A percentile compares a stretch with the other conserved stretches of the same genome.
These are phyloP conservation scores for Drosophila kanapiae DNA, from an alignment of 1,140 invertebrate species.

Conservation along the genomic window DNA sequence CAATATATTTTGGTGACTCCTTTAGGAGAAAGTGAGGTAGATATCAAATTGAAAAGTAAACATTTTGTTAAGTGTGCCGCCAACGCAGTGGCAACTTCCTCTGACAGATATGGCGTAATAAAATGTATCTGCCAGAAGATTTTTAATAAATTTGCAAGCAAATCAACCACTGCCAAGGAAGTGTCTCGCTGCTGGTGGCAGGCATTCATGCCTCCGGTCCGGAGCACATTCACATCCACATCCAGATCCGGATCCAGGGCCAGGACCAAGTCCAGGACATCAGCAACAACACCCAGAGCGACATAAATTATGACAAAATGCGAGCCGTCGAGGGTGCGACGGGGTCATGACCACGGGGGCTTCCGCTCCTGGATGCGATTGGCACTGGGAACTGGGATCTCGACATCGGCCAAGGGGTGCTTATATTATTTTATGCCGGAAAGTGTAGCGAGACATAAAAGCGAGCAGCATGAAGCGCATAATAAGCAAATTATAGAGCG, in stretches of 20 bases:
- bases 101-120: constrained; percentile 73
- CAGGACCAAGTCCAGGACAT: constrained; percentile 41
- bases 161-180: constrained; percentile 75
- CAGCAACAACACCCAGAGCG: constrained; percentile 79
- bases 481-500: constrained; percentile 83
- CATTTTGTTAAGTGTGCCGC: constrained; percentile 1
- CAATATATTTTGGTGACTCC: too few relatives aligned
- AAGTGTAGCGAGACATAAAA: constrained; percentile 77
- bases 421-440: constrained; percentile 55
- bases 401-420: constrained; percentile 49
- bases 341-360: constrained; percentile 51
- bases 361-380: constrained; percentile 26
- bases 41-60: too few relatives aligned
- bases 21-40: too few relatives aligned
- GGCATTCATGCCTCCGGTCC: not conserved
- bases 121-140: constrained; percentile 78
- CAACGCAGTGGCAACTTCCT: constrained; percentile 28
- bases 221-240: constrained; percentile 6
- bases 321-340: constrained; percentile 47
- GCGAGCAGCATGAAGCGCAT: constrained; percentile 72
- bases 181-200: constrained; percentile 50
- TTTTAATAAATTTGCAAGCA: constrained; percentile 82
- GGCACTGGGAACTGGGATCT: not conserved
- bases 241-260: constrained; percentile 12
- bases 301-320: constrained; percentile 84